These are phyloP conservation scores for Pharmacophagus antenor DNA, from an alignment of 2,888 invertebrate genomes.

Conservation along the genomic window DNA sequence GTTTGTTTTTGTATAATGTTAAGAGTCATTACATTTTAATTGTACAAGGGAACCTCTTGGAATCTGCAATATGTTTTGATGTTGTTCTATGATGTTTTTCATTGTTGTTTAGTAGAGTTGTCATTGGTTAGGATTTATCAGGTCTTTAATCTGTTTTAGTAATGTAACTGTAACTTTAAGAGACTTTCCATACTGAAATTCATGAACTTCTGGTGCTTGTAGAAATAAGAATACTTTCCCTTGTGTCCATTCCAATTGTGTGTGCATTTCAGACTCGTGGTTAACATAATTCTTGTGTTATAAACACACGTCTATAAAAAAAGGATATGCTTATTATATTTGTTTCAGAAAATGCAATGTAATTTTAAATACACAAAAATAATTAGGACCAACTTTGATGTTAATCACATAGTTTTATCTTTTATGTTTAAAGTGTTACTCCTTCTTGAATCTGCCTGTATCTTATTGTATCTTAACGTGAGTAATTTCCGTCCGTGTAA, in stretches of 20 bases:
- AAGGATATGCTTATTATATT: neutral
- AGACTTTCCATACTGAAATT: conserved; percentile 53
- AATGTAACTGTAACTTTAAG: conserved; percentile 37
- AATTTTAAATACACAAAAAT: too few species aligned
- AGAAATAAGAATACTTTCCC: conserved; percentile 60
- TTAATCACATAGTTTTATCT: neutral
- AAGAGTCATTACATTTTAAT: conserved; percentile 58
- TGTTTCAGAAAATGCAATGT: neutral
- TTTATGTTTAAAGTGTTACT: conserved; percentile 10
- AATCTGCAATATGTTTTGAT: conserved; percentile 75
- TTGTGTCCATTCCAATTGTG: conserved; percentile 69
- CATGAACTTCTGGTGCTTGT: conserved; percentile 75
- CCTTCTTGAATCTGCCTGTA: neutral
- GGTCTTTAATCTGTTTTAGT: conserved; percentile 29
- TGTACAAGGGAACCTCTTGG: conserved; percentile 59
- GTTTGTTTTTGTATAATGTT: conserved; percentile 48
- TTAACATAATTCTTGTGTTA: neutral
- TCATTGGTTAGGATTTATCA: conserved; percentile 1
- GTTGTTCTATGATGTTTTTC: conserved; percentile 33
- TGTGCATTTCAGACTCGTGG: conserved; percentile 33
- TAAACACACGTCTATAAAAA: neutral
- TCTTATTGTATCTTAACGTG: conserved; percentile 22
- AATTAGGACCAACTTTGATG: neutral
- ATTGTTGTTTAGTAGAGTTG: neutral
- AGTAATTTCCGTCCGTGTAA: conserved; percentile 56